Evolutionary conservation across 2,888 invertebrate genomes (phyloP), one percentile per base, ranked within the genome.

Genomic region (Tetragonisca angustula): DNA sequence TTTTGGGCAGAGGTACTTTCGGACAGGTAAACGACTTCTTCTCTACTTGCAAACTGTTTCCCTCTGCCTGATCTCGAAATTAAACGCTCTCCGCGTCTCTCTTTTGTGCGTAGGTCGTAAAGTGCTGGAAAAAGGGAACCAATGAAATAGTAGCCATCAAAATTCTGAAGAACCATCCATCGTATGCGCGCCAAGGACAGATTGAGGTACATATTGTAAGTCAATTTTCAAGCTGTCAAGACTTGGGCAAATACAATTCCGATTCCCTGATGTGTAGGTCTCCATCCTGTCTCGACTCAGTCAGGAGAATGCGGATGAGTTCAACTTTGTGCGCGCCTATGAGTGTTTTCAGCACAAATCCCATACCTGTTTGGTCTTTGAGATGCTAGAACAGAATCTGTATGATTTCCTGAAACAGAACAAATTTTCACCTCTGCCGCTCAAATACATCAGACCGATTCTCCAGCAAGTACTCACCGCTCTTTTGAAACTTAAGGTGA

Each of bases 81-180:
- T 24, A 17, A 24, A 61, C 15, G 2, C 15, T 61, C 19, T 17
- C 4, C 27, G 2, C 2, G 27, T 27, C 27, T 4, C 4, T 4
- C 17, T 27, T 21, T 1, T 2, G 0, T 24, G 6, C 2, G 0
- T 96, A 98, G 96, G 99, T 99, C 94, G 99, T 99, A 94, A 99
- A 99, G 96, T 99, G 99, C 95, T 99, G 99, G 99, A 99, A 99
- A 95, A 99, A 99, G 95, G 99, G 99, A 95, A 99, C 99, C 92
- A 99, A 99, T 95, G 99, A 99, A 95, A 99, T 99, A 94, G 99
- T 99, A 93, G 99, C 99, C 94, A 99, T 99, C 95, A 99, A 99
- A 96, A 99, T 99, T 95, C 96, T 99, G 84, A 99, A 99, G 96
- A 99, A 99, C 96, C 99, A 99, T 96, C 99, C 99, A 90, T 99